Conservation (phyloP, 2,797 vertebrate genomes). For the Epinephelus malabaricus region DNA sequence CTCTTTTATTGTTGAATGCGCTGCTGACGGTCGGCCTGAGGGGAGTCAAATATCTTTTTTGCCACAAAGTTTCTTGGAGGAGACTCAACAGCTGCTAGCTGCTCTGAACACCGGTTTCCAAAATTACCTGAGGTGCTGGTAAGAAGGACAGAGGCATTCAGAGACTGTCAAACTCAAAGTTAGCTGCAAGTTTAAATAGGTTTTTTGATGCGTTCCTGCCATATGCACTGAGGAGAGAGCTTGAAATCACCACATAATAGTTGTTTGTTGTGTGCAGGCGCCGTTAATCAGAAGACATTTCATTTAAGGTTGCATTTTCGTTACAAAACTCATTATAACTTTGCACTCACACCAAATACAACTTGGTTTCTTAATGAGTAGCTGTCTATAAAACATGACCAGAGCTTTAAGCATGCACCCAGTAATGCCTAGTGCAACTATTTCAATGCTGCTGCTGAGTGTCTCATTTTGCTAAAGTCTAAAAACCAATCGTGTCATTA, state of each 20-base stretch:
- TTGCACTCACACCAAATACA: not conserved
- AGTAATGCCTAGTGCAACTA: not conserved
- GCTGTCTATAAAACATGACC: not conserved
- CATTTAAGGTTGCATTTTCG: not conserved
- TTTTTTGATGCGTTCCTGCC: slow-evolving; percentile 22
- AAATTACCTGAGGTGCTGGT: slow-evolving; percentile 57
- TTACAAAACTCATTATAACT: not conserved
- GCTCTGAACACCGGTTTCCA: slow-evolving; percentile 54
- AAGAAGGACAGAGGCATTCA: slow-evolving; percentile 44
- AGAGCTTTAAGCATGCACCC: not conserved
- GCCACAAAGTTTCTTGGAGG: slow-evolving; percentile 68
- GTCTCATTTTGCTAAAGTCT: not conserved
- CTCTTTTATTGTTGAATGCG: slow-evolving; percentile 79
- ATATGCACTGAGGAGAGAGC: not conserved
- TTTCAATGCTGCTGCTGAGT: not conserved
- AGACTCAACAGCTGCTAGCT: slow-evolving; percentile 58
- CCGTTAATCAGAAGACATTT: not conserved
- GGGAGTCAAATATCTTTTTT: slow-evolving; percentile 72
- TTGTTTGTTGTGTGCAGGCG: not conserved
- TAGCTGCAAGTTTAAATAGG: slow-evolving; percentile 42
- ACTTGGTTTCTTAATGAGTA: not conserved
- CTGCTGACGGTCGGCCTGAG: slow-evolving; percentile 63
- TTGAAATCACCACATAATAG: not conserved
- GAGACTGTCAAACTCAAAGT: slow-evolving; percentile 50
- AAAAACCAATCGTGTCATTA: not conserved